Conservation (phyloP, 2,888 invertebrate genomes). For the Lissocephala sabroskyi region DNA sequence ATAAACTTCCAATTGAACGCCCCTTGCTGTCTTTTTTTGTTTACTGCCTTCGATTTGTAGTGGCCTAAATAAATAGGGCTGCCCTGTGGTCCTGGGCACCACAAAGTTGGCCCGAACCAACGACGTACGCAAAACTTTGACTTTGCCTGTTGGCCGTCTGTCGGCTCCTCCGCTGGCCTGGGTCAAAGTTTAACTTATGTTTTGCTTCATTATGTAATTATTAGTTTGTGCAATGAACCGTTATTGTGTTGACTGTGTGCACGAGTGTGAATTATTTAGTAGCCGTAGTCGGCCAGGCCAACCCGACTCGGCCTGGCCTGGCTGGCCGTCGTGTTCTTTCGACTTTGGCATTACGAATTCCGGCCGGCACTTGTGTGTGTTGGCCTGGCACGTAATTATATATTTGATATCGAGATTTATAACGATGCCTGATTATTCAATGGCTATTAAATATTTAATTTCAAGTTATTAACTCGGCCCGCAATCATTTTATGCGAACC, state of each 20-base stretch:
- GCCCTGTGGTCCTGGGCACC: too few species aligned
- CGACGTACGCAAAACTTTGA: background rate
- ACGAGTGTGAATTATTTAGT: constrained; percentile 45
- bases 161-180: background rate
- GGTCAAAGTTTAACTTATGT: constrained; percentile 31
- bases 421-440: constrained; percentile 15
- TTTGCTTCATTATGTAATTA: constrained; percentile 56
- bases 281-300: constrained; percentile 15
- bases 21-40: background rate
- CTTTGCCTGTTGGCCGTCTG: background rate
- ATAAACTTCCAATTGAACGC: background rate
- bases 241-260: constrained; percentile 25
- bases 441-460: constrained; percentile 34
- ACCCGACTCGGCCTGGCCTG: background rate
- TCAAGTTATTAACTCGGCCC: constrained; percentile 25
- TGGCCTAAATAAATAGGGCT: constrained; percentile 4
- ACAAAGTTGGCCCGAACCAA: too few species aligned
- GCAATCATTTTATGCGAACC: constrained; percentile 10
- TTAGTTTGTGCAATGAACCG: constrained; percentile 57
- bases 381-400: constrained; percentile 20
- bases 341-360: constrained; percentile 20
- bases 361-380: constrained; percentile 13
- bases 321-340: constrained; percentile 13
- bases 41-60: too few species aligned
- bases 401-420: constrained; percentile 13